A percentile compares a stretch with the other conserved stretches of the same genome.
Evolutionary conservation across 2,888 invertebrate genomes (phyloP).

Genomic region (Papilio protenor): DNA sequence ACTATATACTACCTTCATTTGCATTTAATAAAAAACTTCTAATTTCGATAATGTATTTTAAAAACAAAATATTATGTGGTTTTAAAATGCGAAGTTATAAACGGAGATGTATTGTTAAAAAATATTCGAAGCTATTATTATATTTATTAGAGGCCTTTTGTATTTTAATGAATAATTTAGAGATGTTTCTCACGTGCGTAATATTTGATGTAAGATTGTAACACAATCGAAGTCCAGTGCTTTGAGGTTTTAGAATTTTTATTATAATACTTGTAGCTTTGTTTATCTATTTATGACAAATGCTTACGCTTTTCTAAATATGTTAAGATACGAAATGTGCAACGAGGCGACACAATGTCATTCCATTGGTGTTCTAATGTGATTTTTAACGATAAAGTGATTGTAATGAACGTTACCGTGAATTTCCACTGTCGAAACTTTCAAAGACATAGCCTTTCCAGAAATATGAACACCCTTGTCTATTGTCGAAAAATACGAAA

Average conservation of each 20-base stretch:
- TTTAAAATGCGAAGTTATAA: background rate
- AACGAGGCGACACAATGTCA: slow-evolving; percentile 37
- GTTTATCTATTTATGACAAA: slow-evolving; percentile 44
- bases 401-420: background rate
- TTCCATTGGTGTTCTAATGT: slow-evolving; percentile 38
- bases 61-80: background rate
- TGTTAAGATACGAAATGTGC: slow-evolving; percentile 24
- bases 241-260: slow-evolving; percentile 23
- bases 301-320: slow-evolving; percentile 31
- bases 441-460: background rate
- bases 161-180: slow-evolving; percentile 21
- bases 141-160: slow-evolving; percentile 32
- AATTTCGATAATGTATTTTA: slow-evolving; percentile 19
- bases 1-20: background rate
- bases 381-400: slow-evolving; percentile 11
- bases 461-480: too few relatives aligned
- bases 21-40: slow-evolving; percentile 17
- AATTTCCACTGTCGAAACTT: background rate
- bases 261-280: slow-evolving; percentile 48
- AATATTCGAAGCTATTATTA: background rate
- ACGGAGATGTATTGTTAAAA: background rate
- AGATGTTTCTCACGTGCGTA: slow-evolving; percentile 6
- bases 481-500: background rate
- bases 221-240: slow-evolving; percentile 11
- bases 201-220: slow-evolving; percentile 10